Evolutionary conservation across 1,140 invertebrate genomes (phyloP).

Genomic region (Drosophila virilis): DNA sequence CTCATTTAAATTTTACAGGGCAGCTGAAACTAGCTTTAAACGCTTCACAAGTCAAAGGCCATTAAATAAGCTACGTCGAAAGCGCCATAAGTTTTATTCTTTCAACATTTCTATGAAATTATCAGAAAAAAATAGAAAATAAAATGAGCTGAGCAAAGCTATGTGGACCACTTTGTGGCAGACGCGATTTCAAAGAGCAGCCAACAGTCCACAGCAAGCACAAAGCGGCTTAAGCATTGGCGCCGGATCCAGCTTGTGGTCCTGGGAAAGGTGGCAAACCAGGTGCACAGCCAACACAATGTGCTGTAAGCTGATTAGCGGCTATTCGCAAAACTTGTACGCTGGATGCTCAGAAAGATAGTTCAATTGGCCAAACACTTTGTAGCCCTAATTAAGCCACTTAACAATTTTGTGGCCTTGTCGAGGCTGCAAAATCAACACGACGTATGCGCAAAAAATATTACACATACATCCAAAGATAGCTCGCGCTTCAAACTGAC

Average conservation of each 20-base stretch:
- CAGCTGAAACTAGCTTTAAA: background rate
- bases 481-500: conserved; percentile 2
- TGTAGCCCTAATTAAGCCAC: conserved; percentile 71
- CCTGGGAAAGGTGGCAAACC: background rate
- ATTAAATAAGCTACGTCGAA: conserved; percentile 3
- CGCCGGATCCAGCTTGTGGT: background rate
- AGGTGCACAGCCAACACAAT: conserved; percentile 8
- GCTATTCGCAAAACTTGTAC: conserved; percentile 31
- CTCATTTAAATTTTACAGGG: too few species aligned
- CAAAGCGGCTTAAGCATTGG: conserved; percentile 45
- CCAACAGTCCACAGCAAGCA: conserved; percentile 12
- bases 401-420: conserved; percentile 44
- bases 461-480: conserved; percentile 48
- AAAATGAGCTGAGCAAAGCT: conserved; percentile 18
- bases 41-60: conserved; percentile 20
- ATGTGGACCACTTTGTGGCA: conserved; percentile 25
- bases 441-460: conserved; percentile 69
- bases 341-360: background rate
- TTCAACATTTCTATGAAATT: conserved; percentile 16
- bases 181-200: conserved; percentile 12
- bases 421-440: conserved; percentile 18
- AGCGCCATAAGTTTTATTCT: background rate
- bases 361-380: conserved; percentile 66
- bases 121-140: background rate
- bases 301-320: conserved; percentile 56